phyloP scores from a whole-genome alignment of 2,888 invertebrate species.

The Ceriagrion tenellum region DNA sequence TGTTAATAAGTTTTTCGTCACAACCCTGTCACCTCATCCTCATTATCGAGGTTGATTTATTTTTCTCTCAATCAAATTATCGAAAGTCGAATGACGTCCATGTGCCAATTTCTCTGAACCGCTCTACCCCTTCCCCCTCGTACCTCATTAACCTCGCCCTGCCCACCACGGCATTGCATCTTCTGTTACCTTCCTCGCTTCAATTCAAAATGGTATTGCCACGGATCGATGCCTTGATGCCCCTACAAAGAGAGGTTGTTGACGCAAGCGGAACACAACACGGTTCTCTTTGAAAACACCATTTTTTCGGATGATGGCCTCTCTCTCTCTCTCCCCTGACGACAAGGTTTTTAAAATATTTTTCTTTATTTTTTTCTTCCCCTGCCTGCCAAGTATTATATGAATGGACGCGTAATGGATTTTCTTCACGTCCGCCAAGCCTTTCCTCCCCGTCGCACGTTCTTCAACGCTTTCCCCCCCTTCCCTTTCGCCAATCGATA shows the following conservation, averaged over 20 bases:
- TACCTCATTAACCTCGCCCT: not conserved
- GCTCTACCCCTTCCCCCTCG: not conserved
- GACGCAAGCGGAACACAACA: not conserved
- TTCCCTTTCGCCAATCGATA: not conserved
- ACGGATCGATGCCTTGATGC: not conserved
- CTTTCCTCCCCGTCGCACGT: not conserved
- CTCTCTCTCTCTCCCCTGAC: not conserved
- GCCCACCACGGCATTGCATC: not conserved
- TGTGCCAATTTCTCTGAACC: not conserved
- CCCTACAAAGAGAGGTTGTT: not conserved
- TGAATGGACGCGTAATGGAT: slow-evolving; percentile 6
- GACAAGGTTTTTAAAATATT: not conserved
- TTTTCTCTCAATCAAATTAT: not conserved
- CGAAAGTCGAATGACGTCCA: not conserved
- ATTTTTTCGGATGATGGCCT: not conserved
- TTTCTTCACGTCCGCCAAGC: not conserved
- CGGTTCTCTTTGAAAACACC: not conserved
- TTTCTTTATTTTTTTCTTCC: not conserved
- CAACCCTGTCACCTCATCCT: not conserved
- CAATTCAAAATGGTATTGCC: not conserved
- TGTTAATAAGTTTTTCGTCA: too few relatives aligned
- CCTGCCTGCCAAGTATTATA: not conserved
- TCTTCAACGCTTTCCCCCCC: not conserved
- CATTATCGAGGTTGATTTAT: not conserved
- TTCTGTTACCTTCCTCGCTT: not conserved